These are phyloP conservation scores for Epirrhoe tristata DNA, from an alignment of 2,888 invertebrate species.

Conservation along the genomic window DNA sequence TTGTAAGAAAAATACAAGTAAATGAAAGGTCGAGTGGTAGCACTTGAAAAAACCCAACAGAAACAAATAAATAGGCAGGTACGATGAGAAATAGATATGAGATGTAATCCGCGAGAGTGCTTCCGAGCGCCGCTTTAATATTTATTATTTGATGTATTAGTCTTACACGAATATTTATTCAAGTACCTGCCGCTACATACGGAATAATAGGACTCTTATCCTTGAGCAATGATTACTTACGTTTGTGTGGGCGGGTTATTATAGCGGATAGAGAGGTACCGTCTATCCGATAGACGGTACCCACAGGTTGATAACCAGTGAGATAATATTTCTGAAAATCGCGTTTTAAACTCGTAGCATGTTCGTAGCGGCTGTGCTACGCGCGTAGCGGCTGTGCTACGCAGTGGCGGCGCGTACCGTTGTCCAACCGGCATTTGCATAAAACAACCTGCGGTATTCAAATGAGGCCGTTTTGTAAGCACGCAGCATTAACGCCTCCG, in stretches of 20 bases:
- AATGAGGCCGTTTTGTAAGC: constrained; percentile 49
- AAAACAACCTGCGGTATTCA: constrained; percentile 53
- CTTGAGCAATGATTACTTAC: constrained; percentile 18
- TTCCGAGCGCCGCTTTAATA: constrained; percentile 51
- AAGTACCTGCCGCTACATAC: constrained; percentile 35
- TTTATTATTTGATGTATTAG: constrained; percentile 55
- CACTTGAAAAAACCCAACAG: constrained; percentile 28
- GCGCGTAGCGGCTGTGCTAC: constrained; percentile 24
- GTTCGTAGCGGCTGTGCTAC: constrained; percentile 10
- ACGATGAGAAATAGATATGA: constrained; percentile 58
- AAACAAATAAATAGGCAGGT: constrained; percentile 40
- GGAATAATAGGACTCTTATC: constrained; percentile 22
- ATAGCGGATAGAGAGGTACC: too few species aligned
- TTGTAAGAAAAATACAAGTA: neutral
- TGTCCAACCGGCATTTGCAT: constrained; percentile 50
- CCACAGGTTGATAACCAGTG: neutral
- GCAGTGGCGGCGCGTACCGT: constrained; percentile 17
- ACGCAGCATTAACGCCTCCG: constrained; percentile 27
- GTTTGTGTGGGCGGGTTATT: constrained; percentile 11
- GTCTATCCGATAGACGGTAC: neutral
- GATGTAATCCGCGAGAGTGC: constrained; percentile 61
- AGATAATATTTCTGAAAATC: neutral
- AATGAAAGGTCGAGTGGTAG: constrained; percentile 1
- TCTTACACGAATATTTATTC: constrained; percentile 49
- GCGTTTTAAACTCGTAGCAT: neutral